Evolutionary conservation across 1,140 invertebrate species (phyloP), one percentile per base, ranked within the genome.

Genomic region (Chrysopa pallens): DNA sequence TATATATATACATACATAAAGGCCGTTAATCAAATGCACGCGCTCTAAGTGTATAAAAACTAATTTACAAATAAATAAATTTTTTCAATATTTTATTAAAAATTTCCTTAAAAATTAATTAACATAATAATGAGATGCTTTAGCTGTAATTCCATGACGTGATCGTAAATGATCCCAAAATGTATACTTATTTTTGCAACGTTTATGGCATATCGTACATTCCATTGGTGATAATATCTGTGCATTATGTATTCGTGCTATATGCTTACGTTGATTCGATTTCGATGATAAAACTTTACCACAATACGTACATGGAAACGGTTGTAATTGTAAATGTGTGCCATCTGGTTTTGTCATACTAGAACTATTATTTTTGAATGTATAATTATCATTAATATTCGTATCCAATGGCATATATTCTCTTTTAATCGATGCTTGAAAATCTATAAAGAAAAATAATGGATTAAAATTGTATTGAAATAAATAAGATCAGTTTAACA

Each of bases 251-350:
- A 39, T 27, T 4, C 38, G 38, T 8, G 28, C 9, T 17, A 39
- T 39, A 27, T 39, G 38, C 11, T 39, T 39, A 11, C 28, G 38
- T 39, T 27, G 27, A 39, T 39, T 39, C 9, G 38, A 39, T 11
- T 23, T 27, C 8, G 38, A 27, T 8, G 38, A 39, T 9, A 39
- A 27, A 27, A 27, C 7, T 39, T 39, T 39, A 9, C 38, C 38
- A 15, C 38, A 39, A 27, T 39, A 39, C 1, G 17, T 39, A 11
- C 38, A 23, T 23, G 17, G 17, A 23, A 23, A 23, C 17, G 17
- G 5, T 23, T 23, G 17, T 3, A 23, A 5, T 23, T 23, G 17
- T 23, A 23, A 23, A 39, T 9, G 38, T 2, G 9, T 39, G 17
- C 14, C 38, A 39, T n/a, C 37, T 15, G n/a, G n/a, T 38, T 15